Conservation (phyloP, 2,888 invertebrate genomes). For the Polyploca ridens region DNA sequence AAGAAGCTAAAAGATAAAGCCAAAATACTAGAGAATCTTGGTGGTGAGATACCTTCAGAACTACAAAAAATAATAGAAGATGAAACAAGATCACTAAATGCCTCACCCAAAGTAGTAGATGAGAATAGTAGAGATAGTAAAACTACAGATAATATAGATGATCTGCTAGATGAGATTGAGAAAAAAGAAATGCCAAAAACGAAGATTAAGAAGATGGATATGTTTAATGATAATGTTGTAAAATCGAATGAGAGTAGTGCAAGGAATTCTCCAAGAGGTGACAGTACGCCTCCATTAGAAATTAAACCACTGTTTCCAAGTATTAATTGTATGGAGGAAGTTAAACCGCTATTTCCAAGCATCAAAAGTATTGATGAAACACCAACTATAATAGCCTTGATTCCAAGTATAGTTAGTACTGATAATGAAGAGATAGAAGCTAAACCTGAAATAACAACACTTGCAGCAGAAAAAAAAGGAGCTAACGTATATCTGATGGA, state of each 20-base stretch:
- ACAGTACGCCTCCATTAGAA: conserved; percentile 50
- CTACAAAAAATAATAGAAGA: conserved; percentile 74
- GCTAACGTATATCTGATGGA: conserved; percentile 68
- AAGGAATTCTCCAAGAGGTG: conserved; percentile 53
- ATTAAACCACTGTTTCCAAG: conserved; percentile 22
- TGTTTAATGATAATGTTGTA: conserved; percentile 41
- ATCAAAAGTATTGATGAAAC: conserved; percentile 48
- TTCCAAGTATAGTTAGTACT: conserved; percentile 45
- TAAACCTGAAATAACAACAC: conserved; percentile 36
- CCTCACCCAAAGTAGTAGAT: conserved; percentile 50
- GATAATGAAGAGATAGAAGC: conserved; percentile 40
- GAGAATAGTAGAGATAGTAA: conserved; percentile 43
- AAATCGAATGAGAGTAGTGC: conserved; percentile 45
- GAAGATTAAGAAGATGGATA: conserved; percentile 53
- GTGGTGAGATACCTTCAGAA: conserved; percentile 80
- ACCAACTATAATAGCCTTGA: conserved; percentile 29
- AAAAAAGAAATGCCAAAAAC: conserved; percentile 71
- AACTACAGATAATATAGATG: conserved; percentile 56
- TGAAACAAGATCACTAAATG: conserved; percentile 49
- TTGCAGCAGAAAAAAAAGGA: conserved; percentile 59
- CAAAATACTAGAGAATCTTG: conserved; percentile 78
- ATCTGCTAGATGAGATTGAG: conserved; percentile 72
- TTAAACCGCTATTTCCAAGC: conserved; percentile 59
- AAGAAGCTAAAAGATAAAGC: conserved; percentile 78
- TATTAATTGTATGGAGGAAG: conserved; percentile 19